Evolutionary conservation across 2,888 invertebrate species (phyloP).

Genomic region (Aleiodes testaceus): DNA sequence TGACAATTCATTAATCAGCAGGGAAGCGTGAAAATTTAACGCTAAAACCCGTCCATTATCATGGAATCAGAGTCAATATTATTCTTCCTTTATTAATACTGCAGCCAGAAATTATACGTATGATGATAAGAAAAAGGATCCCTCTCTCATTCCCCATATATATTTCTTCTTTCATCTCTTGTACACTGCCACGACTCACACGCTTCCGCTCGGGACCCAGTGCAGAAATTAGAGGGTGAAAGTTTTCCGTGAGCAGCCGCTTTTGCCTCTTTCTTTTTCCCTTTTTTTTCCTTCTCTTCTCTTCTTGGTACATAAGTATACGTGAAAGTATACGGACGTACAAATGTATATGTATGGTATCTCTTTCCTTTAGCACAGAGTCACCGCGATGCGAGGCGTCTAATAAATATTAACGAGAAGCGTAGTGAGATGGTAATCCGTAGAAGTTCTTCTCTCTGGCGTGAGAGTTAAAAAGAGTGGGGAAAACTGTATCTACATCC

Average conservation of each 20-base stretch:
- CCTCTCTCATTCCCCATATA: neutral
- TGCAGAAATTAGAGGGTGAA: constrained; percentile 59
- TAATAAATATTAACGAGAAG: constrained; percentile 70
- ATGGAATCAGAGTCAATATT: constrained; percentile 3
- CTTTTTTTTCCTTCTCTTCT: neutral
- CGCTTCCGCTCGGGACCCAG: constrained; percentile 36
- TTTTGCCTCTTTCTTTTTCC: neutral
- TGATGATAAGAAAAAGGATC: constrained; percentile 19
- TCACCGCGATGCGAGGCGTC: constrained; percentile 57
- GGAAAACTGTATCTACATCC: constrained; percentile 27
- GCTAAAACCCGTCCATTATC: neutral
- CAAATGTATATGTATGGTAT: constrained; percentile 37
- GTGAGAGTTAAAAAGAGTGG: constrained; percentile 41
- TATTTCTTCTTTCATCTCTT: constrained; percentile 30
- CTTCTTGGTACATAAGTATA: constrained; percentile 30
- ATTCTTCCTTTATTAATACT: neutral
- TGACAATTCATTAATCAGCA: no score
- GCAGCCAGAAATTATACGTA: constrained; percentile 26
- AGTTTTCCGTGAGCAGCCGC: constrained; percentile 54
- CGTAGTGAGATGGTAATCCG: constrained; percentile 67
- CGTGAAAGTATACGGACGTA: constrained; percentile 39
- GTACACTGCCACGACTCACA: constrained; percentile 17
- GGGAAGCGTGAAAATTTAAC: neutral
- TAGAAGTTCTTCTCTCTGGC: constrained; percentile 62
- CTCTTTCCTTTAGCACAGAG: constrained; percentile 44